Conservation (phyloP, 2,797 vertebrate species). For the Sciurus vulgaris region DNA sequence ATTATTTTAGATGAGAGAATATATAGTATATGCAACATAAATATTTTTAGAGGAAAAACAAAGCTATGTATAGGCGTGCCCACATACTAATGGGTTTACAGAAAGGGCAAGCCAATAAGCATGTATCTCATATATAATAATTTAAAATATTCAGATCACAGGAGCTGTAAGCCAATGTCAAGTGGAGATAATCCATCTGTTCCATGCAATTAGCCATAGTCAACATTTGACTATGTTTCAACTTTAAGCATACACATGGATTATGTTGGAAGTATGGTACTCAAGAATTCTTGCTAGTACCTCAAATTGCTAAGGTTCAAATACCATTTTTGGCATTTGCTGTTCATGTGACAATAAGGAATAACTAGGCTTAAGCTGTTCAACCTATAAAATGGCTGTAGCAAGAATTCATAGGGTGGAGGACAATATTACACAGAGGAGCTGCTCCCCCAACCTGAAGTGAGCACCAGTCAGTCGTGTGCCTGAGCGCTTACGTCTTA, state of each 20-base stretch:
- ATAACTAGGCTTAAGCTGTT: neutral
- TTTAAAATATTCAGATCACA: neutral
- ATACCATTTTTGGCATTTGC: neutral
- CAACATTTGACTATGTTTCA: neutral
- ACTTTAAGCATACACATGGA: neutral
- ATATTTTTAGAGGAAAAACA: neutral
- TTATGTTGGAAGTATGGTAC: neutral
- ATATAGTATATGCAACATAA: neutral
- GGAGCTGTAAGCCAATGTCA: neutral
- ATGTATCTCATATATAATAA: neutral
- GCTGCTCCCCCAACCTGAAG: neutral
- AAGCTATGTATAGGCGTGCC: neutral
- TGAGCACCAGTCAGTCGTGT: neutral
- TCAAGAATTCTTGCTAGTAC: neutral
- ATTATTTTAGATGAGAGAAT: neutral
- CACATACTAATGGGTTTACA: neutral
- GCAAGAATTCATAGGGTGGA: neutral
- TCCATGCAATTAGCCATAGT: neutral
- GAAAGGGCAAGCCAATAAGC: neutral
- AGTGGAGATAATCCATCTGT: neutral
- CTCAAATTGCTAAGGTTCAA: neutral
- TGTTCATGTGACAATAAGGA: neutral
- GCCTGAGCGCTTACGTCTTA: neutral
- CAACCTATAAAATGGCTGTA: neutral
- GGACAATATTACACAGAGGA: neutral